A percentile compares a stretch with the other conserved stretches of the same genome.
Conservation (phyloP, 2,113 vertebrate genomes). For the Proterorhinus semilunaris region DNA sequence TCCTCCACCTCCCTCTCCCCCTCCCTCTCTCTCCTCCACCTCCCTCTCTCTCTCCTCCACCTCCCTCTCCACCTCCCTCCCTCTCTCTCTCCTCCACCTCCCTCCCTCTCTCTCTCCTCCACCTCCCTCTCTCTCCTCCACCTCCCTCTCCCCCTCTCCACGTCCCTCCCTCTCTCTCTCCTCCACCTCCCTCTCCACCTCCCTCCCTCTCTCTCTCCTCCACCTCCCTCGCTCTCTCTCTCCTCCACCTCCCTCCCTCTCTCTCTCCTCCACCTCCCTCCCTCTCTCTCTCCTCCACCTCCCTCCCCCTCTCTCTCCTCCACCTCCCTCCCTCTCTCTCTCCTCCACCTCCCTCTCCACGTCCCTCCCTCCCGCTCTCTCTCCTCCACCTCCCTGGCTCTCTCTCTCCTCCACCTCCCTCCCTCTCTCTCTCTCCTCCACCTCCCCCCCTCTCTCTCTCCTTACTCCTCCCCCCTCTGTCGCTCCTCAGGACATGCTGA, state of each 20-base stretch:
- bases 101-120: too few relatives aligned
- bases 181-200: neutral
- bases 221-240: neutral
- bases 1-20: neutral
- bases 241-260: neutral
- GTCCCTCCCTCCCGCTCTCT: too few relatives aligned
- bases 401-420: too few relatives aligned
- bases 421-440: too few relatives aligned
- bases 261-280: too few relatives aligned
- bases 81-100: neutral
- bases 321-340: neutral
- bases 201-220: too few relatives aligned
- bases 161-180: too few relatives aligned
- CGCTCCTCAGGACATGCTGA: conserved; percentile 5
- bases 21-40: neutral
- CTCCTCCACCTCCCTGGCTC: neutral
- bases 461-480: neutral
- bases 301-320: too few relatives aligned
- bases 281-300: neutral
- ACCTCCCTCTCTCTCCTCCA: neutral
- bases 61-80: neutral
- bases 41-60: too few relatives aligned
- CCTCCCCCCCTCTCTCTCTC: neutral
- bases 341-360: neutral
- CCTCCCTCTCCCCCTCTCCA: too few relatives aligned